A percentile compares a stretch with the other conserved stretches of the same genome.
Evolutionary conservation across 2,797 vertebrate species (phyloP).

Genomic region (Tiaroga cobitis): DNA sequence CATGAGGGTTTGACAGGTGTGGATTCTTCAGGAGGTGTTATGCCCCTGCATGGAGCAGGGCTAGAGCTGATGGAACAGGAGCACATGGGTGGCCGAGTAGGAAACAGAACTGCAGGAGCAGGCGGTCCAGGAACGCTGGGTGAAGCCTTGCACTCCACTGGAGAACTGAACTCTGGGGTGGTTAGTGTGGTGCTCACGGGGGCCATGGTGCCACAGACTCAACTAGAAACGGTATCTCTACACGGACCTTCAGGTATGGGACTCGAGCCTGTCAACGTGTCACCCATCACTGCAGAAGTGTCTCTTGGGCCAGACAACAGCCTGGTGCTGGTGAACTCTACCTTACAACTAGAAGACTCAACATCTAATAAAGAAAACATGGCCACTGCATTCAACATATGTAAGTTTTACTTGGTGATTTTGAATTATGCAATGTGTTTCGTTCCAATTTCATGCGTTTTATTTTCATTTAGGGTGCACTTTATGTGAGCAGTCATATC

Average conservation of each 20-base stretch:
- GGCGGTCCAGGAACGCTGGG: constrained; percentile 70
- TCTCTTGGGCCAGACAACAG: constrained; percentile 91
- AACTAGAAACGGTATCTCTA: constrained; percentile 88
- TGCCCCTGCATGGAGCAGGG: constrained; percentile 87
- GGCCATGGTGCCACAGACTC: constrained; percentile 82
- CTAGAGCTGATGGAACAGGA: constrained; percentile 95
- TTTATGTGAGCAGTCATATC: constrained; percentile 93
- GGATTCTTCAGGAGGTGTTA: constrained; percentile 85
- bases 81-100: constrained; percentile 85
- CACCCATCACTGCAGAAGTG: constrained; percentile 92
- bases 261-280: constrained; percentile 91
- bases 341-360: constrained; percentile 92
- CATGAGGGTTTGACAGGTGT: constrained; percentile 85
- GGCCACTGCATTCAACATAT: constrained; percentile 91
- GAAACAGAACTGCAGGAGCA: constrained; percentile 58
- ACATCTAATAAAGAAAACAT: constrained; percentile 96
- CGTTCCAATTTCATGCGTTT: neutral
- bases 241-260: constrained; percentile 92
- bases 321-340: constrained; percentile 91
- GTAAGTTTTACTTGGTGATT: constrained; percentile 68
- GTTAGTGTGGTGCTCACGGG: constrained; percentile 94
- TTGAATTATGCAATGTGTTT: neutral
- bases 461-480: constrained; percentile 91
- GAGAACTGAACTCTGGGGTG: constrained; percentile 87
- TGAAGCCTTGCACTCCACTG: constrained; percentile 78